Conservation (phyloP, 2,113 vertebrate genomes). For the Brachypodius melanocephalos region DNA sequence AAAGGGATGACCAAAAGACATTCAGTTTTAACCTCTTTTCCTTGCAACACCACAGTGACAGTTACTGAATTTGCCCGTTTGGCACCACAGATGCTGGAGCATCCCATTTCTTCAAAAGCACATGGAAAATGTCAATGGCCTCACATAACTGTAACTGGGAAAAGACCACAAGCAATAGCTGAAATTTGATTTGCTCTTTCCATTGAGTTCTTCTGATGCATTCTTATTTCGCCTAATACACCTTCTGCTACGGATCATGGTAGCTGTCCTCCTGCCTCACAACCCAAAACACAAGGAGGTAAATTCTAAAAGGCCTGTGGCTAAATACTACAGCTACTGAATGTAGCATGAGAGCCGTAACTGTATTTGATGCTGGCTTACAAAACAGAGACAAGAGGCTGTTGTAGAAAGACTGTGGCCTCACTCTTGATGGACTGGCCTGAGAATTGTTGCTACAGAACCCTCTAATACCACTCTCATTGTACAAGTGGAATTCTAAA, state of each 20-base stretch:
- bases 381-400: neutral
- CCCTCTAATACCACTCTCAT: neutral
- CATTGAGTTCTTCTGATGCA: neutral
- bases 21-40: neutral
- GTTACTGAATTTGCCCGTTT: neutral
- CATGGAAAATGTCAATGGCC: neutral
- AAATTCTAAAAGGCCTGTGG: neutral
- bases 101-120: neutral
- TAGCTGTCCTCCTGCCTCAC: fast-evolving
- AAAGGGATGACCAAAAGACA: neutral
- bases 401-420: neutral
- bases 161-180: neutral
- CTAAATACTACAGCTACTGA: neutral
- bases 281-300: neutral
- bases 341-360: fast-evolving
- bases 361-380: neutral
- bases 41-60: neutral
- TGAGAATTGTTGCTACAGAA: neutral
- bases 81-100: neutral
- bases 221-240: neutral
- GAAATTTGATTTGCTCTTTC: neutral
- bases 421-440: neutral
- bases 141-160: fast-evolving
- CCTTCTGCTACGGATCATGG: neutral
- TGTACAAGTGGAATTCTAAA: neutral